Evolutionary conservation across 2,797 vertebrate genomes (phyloP), one percentile per base, ranked within the genome.

Genomic region (Rhincodon typus): DNA sequence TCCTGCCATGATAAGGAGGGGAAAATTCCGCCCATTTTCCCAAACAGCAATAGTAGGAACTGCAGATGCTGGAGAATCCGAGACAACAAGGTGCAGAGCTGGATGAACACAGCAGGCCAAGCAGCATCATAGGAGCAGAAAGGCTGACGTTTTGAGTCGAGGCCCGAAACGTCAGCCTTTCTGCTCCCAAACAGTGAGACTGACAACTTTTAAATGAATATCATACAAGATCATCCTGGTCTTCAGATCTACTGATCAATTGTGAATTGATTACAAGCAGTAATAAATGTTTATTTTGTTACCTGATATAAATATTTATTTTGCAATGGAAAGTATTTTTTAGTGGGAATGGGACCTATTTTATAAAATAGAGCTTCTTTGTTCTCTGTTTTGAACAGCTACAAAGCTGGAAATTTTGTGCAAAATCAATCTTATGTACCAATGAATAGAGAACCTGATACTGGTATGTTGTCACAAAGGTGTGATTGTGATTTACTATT

Each of bases 381-480:
- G 34, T 95, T 95, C 96, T 82, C 66, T 69, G 79, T 96, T 96
- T 94, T 94, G 96, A 96, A 96, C 25, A 1, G 0, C 82, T 96
- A 95, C 95, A 97, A 97, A 96, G 94, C 2, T 0, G 86, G 79
- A 96, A 96, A 79, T 57, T 70, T 53, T 62, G 19, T 97, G 95
- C 97, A 96, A 96, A 96, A 96, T 0, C 0, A 66, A 82, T 95
- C 96, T 66, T 96, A 96, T 27, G 93, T 67, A 0, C 53, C 96
- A 95, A 95, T 95, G 0, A 77, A 95, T 88, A 96, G 96, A 72
- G 96, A 96, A 88, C 96, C 96, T 15, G 96, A 96, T 79, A 96
- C 96, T 96, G 96, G 96, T 96, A 96, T 96, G n/a, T 50, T 19
- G 17, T 96, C 96, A 42, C 96, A 95, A 96, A 96, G 96, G 70